Evolutionary conservation across 2,888 invertebrate species (phyloP).

Genomic region (Heliconius hortense): DNA sequence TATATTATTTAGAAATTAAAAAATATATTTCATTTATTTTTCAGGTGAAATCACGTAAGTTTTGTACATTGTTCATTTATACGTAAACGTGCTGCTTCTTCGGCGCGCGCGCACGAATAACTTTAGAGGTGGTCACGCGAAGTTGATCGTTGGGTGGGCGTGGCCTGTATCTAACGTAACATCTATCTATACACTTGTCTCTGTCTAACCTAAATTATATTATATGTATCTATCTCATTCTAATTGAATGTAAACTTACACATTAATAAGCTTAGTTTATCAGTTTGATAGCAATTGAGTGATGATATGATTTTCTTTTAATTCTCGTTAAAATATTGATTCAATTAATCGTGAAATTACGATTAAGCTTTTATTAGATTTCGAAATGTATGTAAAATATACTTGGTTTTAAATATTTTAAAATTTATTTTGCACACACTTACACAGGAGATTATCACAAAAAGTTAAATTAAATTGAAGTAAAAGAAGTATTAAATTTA

Average conservation of each 20-base stretch:
- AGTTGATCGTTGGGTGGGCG: slow-evolving; percentile 68
- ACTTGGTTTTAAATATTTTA: not conserved
- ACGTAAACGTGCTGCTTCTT: slow-evolving; percentile 60
- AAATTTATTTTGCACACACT: not conserved
- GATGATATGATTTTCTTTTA: slow-evolving; percentile 14
- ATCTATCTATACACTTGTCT: slow-evolving; percentile 66
- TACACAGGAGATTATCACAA: not conserved
- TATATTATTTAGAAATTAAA: slow-evolving; percentile 9
- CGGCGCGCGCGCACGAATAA: slow-evolving; percentile 81
- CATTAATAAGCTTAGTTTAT: slow-evolving; percentile 35
- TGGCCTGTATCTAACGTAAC: slow-evolving; percentile 78
- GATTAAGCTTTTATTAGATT: not conserved
- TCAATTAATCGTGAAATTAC: not conserved
- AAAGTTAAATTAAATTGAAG: not conserved
- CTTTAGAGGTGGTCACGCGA: slow-evolving; percentile 72
- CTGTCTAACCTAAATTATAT: slow-evolving; percentile 44
- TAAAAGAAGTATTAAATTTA: no score
- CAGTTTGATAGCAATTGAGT: slow-evolving; percentile 27
- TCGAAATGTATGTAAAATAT: not conserved
- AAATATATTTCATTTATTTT: slow-evolving; percentile 34
- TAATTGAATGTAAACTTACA: slow-evolving; percentile 55
- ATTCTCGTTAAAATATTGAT: slow-evolving; percentile 2
- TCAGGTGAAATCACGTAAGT: slow-evolving; percentile 46
- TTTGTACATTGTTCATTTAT: slow-evolving; percentile 45
- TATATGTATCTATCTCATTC: slow-evolving; percentile 53